Conservation (phyloP, 2,888 invertebrate genomes). For the Cotesia congregata region DNA sequence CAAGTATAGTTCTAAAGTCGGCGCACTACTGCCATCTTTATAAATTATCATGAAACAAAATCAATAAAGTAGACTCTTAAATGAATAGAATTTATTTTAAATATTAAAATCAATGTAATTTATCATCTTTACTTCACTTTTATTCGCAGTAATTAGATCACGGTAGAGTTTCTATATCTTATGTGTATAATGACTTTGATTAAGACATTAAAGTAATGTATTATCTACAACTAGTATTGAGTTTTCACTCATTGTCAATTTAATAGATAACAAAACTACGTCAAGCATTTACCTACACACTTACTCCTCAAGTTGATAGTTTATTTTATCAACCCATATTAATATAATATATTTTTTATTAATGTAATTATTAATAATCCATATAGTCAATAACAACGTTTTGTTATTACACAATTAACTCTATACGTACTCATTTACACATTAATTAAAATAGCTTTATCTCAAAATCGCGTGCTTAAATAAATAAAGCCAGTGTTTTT, state of each 20-base stretch:
- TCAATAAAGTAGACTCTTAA: too few relatives aligned
- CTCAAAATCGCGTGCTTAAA: not conserved
- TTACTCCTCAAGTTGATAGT: not conserved
- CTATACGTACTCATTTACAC: not conserved
- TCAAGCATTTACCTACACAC: not conserved
- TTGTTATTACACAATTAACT: not conserved
- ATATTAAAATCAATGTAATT: not conserved
- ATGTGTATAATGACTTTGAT: constrained; percentile 42
- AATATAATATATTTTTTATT: not conserved
- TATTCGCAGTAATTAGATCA: constrained; percentile 7
- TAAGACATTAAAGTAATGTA: constrained; percentile 35
- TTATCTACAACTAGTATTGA: not conserved
- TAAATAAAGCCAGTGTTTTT: not conserved
- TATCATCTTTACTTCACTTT: not conserved
- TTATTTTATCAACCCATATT: not conserved
- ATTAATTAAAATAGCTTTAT: not conserved
- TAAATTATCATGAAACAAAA: too few relatives aligned
- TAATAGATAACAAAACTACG: not conserved
- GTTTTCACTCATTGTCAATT: not conserved
- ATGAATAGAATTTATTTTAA: too few relatives aligned
- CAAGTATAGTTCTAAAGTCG: too few relatives aligned
- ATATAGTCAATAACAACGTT: not conserved
- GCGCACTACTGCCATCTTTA: too few relatives aligned
- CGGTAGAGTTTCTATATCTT: constrained; percentile 16
- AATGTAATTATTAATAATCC: not conserved